Percentiles rank a stretch among this genome's conserved stretches.
Evolutionary conservation across 2,888 invertebrate genomes (phyloP).

Genomic region (Pollenia griseotomentosa): DNA sequence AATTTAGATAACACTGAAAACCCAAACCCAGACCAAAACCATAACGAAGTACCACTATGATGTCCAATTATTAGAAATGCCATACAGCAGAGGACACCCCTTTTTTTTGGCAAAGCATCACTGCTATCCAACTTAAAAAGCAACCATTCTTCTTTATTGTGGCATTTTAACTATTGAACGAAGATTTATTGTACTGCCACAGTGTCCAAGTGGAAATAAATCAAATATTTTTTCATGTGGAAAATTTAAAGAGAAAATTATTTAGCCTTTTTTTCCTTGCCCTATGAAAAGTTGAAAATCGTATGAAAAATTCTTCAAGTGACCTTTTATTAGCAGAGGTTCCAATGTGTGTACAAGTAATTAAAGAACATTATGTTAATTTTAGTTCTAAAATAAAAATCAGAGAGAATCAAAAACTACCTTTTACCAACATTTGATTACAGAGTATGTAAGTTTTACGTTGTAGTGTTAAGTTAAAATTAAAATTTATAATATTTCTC

Average conservation of each 20-base stretch:
- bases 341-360: constrained; percentile 67
- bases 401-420: not conserved
- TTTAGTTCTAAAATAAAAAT: constrained; percentile 48
- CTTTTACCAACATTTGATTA: constrained; percentile 45
- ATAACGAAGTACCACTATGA: constrained; percentile 33
- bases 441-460: constrained; percentile 2
- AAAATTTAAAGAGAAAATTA: constrained; percentile 78
- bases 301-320: constrained; percentile 49
- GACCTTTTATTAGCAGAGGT: constrained; percentile 57
- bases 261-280: constrained; percentile 34
- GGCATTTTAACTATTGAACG: constrained; percentile 79
- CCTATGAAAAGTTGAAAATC: constrained; percentile 22
- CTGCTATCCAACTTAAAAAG: not conserved
- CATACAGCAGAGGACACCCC: constrained; percentile 28
- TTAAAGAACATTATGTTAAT: constrained; percentile 78
- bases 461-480: constrained; percentile 55
- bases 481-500: constrained; percentile 67
- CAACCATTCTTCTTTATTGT: constrained; percentile 29
- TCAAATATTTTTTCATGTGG: constrained; percentile 83
- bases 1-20: constrained; percentile 18
- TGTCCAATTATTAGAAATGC: constrained; percentile 47
- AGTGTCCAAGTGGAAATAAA: constrained; percentile 82
- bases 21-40: constrained; percentile 24
- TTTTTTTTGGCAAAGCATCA: constrained; percentile 50
- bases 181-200: constrained; percentile 82